Base-by-base conservation (phyloP, 2,797 vertebrate genomes). In the Ceyx erithaca region DNA sequence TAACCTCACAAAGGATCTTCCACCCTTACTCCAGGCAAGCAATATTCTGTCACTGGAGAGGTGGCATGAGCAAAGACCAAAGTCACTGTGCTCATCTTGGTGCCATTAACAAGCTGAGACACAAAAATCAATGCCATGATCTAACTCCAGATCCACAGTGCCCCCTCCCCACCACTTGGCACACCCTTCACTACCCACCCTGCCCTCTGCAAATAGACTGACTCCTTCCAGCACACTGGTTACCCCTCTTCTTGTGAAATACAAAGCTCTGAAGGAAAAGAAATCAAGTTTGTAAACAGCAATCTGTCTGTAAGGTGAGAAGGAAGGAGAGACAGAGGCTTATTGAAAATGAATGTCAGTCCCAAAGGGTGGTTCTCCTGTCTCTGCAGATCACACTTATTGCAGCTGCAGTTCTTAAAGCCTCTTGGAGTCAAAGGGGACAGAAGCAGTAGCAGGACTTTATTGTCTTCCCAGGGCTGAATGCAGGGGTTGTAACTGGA, bases 121-220 rank as follows among this genome's bases (percentile, higher is more conserved):
- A 73, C 37, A 81, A 91, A 89, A 93, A 87, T 92, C 90, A 77
- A 85, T 94, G 93, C 30, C 3, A 18, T 57, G 61, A 83, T 92
- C 63, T 59, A 59, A 76, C n/a, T 84, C n/a, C 73, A 77, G 52
- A 19, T 4, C 79, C 61, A 43, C 57, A 9, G n/a, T 81, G 82
- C 86, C 84, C 46, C 70, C 84, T 45, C 69, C 23, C 54, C 9
- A 14, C 18, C 30, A 54, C 30, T 73, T 66, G 28, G 45, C 25
- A 45, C 19, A 23, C n/a, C 33, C 59, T 66, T 72, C 28, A 8
- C 49, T 71, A 58, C 43, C 37, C 8, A 0, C 37, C 30, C 43
- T 67, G 37, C 12, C 66, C 70, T 43, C 70, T 69, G 28, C 28
- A 80, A 13, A 3, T 4, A 30, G 55, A 54, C 68, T 78, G 49